Evolutionary conservation across 1,140 invertebrate genomes (phyloP).

Genomic region (Lepidurus packardi): DNA sequence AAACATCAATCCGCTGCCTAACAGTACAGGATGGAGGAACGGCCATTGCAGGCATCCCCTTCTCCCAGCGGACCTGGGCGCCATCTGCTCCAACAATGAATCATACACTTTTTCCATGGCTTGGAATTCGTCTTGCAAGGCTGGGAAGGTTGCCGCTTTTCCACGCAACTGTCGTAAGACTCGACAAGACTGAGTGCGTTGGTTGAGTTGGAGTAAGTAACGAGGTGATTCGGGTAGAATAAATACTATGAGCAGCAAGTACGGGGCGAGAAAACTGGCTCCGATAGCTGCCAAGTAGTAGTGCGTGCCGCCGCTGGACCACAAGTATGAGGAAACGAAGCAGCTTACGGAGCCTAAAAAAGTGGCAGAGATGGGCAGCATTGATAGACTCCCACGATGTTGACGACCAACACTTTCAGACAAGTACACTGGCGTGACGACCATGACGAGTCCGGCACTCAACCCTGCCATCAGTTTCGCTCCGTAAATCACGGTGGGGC

Average conservation of each 20-base stretch:
- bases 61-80: not conserved
- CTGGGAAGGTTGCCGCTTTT: not conserved
- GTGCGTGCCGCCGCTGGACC: not conserved
- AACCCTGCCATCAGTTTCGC: slow-evolving; percentile 26
- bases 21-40: slow-evolving; percentile 29
- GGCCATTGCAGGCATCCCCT: slow-evolving; percentile 17
- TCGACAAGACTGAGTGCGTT: slow-evolving; percentile 7
- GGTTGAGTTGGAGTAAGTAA: slow-evolving; percentile 26
- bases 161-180: slow-evolving; percentile 26
- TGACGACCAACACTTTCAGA: slow-evolving; percentile 30
- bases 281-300: slow-evolving; percentile 26
- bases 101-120: slow-evolving; percentile 31
- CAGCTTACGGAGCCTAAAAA: slow-evolving; percentile 31
- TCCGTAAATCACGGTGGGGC: slow-evolving; percentile 8
- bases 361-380: slow-evolving; percentile 32
- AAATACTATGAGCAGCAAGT: slow-evolving; percentile 30
- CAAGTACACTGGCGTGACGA: slow-evolving; percentile 33
- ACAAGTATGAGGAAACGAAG: slow-evolving; percentile 30
- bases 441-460: slow-evolving; percentile 31
- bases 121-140: slow-evolving; percentile 25
- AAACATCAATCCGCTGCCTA: slow-evolving; percentile 34
- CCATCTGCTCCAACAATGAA: slow-evolving; percentile 16
- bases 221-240: slow-evolving; percentile 34
- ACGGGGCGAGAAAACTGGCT: slow-evolving; percentile 25
- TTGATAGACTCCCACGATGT: slow-evolving; percentile 29